phyloP scores from a whole-genome alignment of 2,888 invertebrate species.

The Torymus texanus region DNA sequence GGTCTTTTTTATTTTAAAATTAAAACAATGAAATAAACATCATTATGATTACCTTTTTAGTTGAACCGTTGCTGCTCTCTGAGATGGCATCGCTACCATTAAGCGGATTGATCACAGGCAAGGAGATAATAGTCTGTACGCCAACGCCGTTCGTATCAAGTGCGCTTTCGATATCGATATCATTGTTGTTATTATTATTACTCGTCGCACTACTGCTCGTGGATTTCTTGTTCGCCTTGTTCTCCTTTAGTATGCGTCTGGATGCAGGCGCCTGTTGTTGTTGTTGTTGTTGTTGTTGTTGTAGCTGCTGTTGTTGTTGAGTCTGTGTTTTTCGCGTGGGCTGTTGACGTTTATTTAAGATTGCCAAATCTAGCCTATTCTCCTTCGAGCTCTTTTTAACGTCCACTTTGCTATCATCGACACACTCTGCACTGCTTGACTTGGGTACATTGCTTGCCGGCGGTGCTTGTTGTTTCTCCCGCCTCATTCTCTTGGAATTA shows the following conservation, averaged over 20 bases:
- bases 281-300: slow-evolving; percentile 50
- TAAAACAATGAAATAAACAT: too few species aligned
- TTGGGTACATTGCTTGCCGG: background rate
- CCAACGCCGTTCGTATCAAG: slow-evolving; percentile 59
- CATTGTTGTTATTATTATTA: slow-evolving; percentile 27
- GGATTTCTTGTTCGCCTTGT: slow-evolving; percentile 69
- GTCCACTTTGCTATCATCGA: slow-evolving; percentile 44
- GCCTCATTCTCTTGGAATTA: slow-evolving; percentile 44
- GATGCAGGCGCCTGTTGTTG: slow-evolving; percentile 53
- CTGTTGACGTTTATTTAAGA: slow-evolving; percentile 56
- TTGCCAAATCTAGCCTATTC: slow-evolving; percentile 62
- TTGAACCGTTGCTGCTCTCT: background rate
- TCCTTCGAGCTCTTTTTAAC: slow-evolving; percentile 67
- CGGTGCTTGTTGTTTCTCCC: slow-evolving; percentile 48
- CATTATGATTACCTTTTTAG: slow-evolving; percentile 39
- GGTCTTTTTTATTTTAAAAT: too few species aligned
- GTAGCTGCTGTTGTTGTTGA: slow-evolving; percentile 51
- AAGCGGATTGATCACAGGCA: slow-evolving; percentile 65
- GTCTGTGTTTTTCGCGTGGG: slow-evolving; percentile 55
- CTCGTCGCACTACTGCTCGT: background rate
- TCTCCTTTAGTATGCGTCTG: slow-evolving; percentile 71
- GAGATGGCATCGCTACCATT: slow-evolving; percentile 59
- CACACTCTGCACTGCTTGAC: slow-evolving; percentile 46
- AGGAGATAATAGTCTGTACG: slow-evolving; percentile 67
- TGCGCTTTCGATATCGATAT: background rate